Conservation (phyloP, 2,797 vertebrate genomes). For the Tenualosa ilisha region DNA sequence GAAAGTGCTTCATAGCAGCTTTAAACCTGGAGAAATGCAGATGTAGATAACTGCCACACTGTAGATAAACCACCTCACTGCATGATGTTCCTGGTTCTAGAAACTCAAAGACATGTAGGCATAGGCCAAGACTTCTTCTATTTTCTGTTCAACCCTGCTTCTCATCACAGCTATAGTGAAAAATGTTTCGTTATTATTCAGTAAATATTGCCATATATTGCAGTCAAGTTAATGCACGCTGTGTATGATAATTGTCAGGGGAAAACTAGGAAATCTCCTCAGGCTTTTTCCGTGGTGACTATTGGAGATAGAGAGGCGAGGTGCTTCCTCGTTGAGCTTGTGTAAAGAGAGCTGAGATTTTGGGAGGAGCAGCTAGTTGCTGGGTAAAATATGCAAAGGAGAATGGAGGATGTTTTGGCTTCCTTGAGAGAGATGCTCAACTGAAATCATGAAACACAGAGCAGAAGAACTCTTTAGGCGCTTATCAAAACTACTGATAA, state of each 20-base stretch:
- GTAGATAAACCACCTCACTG: too few relatives aligned
- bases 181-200: neutral
- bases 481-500: neutral
- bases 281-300: conserved; percentile 3
- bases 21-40: neutral
- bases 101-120: neutral
- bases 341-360: neutral
- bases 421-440: neutral
- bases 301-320: neutral
- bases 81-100: neutral
- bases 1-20: too few relatives aligned
- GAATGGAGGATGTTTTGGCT: neutral
- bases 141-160: neutral
- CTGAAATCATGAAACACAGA: neutral
- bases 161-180: neutral
- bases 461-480: neutral
- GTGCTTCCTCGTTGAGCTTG: neutral
- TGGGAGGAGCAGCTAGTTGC: conserved; percentile 4
- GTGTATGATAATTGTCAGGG: neutral
- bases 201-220: neutral
- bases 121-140: neutral
- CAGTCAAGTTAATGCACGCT: neutral
- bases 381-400: conserved; percentile 18
- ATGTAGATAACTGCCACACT: too few relatives aligned
- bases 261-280: neutral